Base-by-base conservation (phyloP, 2,888 invertebrate species). In the Reticulitermes lucifugus region DNA sequence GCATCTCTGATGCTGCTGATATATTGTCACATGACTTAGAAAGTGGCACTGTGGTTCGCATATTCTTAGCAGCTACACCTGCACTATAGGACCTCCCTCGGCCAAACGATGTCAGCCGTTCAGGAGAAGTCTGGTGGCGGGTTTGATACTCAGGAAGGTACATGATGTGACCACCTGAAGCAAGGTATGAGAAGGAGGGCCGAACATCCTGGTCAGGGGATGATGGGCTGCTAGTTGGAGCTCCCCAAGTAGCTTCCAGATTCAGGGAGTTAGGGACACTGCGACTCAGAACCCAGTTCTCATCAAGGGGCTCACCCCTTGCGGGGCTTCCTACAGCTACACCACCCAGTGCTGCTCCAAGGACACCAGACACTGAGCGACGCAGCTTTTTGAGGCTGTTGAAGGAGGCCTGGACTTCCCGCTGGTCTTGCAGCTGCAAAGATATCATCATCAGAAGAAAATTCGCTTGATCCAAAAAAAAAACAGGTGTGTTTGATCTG, bases 241-340 rank as follows among this genome's bases (percentile, higher is more conserved):
- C n/a, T 25, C 55, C 55, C 46, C 80, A 41, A 29, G 87, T 90
- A 89, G 88, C 90, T 88, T 95, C 81, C 46, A 81, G 22, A 25
- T 81, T 95, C 88, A 96, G 90, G 0, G 96, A 96, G 89, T 95
- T 96, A 2, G 96, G 96, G 1, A 96, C 95, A 22, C 96, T 96
- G 88, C 95, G 94, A 85, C 96, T 96, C 59, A 97, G 90, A 88
- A 96, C 94, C 97, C 97, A 97, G 90, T 97, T 96, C 83, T 93
- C 93, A 88, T 94, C 94, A 65, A 92, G 89, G 22, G 87, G 92
- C 92, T 85, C 83, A 29, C 70, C 81, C n/a, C 65, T 81, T 22
- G 43, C 46, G 12, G 81, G 65, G 22, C 35, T 43, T 43, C 41
- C 81, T 60, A 25, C 60, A 18, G n/a, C 21, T 81, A 86, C 86